These are phyloP conservation scores for Danaus plexippus DNA, from an alignment of 1,140 invertebrate species.

Conservation along the genomic window DNA sequence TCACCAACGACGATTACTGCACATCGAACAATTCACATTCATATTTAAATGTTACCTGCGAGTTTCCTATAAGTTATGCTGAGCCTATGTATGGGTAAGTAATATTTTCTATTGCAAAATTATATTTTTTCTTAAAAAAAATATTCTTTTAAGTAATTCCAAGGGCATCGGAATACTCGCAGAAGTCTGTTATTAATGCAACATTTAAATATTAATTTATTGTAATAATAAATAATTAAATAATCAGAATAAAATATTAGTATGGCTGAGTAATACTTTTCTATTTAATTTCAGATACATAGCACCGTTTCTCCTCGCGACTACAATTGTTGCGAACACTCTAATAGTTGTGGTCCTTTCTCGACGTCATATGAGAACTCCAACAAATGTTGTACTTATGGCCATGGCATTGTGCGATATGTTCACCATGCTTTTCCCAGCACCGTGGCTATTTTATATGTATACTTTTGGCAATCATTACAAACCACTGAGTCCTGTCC, in stretches of 20 bases:
- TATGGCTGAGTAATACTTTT: not conserved
- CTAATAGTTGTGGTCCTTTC: constrained; percentile 87
- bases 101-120: constrained; percentile 6
- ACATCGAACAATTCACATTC: constrained; percentile 53
- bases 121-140: constrained; percentile 6
- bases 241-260: no score
- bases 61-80: constrained; percentile 79
- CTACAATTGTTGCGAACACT: constrained; percentile 93
- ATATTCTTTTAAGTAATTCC: constrained; percentile 1
- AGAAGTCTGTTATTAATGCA: no score
- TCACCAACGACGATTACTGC: constrained; percentile 53
- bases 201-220: no score
- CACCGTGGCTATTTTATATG: constrained; percentile 91
- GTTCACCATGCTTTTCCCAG: constrained; percentile 90
- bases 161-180: no score
- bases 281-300: constrained; percentile 71
- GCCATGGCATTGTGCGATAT: constrained; percentile 95
- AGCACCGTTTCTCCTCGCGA: constrained; percentile 86
- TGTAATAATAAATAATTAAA: no score
- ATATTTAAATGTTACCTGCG: constrained; percentile 76
- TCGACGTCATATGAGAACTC: constrained; percentile 82
- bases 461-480: constrained; percentile 90
- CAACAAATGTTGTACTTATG: constrained; percentile 90
- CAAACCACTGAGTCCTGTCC: constrained; percentile 80
- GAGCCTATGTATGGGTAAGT: constrained; percentile 77